A percentile compares a stretch with the other conserved stretches of the same genome.
phyloP scores from a whole-genome alignment of 1,140 invertebrate genomes.

The Heliothis subflexa region DNA sequence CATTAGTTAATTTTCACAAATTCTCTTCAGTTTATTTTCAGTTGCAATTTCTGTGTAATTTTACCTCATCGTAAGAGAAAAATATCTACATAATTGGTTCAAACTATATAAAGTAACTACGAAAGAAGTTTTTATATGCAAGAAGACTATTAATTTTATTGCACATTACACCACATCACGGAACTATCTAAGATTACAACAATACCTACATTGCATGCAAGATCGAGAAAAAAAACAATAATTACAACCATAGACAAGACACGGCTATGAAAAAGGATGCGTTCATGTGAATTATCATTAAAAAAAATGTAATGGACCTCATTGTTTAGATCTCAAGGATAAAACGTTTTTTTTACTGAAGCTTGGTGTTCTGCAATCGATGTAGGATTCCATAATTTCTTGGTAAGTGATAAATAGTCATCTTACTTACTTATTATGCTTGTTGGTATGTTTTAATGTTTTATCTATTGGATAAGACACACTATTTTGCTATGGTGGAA shows the following conservation, averaged over 20 bases:
- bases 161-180: constrained; percentile 12
- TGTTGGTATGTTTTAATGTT: not conserved
- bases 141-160: not conserved
- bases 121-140: too few species aligned
- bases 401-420: not conserved
- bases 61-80: too few species aligned
- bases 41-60: too few species aligned
- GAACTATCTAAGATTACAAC: constrained; percentile 33
- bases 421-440: not conserved
- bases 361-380: constrained; percentile 23
- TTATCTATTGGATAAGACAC: not conserved
- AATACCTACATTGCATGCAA: constrained; percentile 47
- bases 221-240: not conserved
- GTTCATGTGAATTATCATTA: constrained; percentile 71
- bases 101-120: too few species aligned
- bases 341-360: constrained; percentile 13
- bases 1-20: too few species aligned
- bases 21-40: too few species aligned
- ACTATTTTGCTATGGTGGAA: too few species aligned
- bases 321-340: constrained; percentile 43
- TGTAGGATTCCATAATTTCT: constrained; percentile 32
- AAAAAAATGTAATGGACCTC: constrained; percentile 55
- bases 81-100: too few species aligned
- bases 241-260: constrained; percentile 4
- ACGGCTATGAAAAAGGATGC: constrained; percentile 70